Percentiles rank a stretch among this genome's conserved stretches.
Evolutionary conservation across 2,888 invertebrate species (phyloP).

Genomic region (Amiota communis): DNA sequence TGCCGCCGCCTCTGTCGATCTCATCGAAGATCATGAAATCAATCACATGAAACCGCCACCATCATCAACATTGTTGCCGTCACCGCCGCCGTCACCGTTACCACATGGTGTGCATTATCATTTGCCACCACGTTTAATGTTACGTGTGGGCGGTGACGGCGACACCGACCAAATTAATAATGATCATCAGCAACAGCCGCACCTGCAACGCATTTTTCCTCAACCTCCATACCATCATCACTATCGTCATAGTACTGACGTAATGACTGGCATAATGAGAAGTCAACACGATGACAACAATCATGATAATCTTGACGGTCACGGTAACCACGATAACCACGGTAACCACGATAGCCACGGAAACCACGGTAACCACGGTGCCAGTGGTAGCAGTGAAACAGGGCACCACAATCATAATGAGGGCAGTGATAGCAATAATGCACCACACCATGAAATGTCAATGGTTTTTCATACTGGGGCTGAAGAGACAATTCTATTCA

Average conservation of each 20-base stretch:
- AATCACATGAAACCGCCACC: too few relatives aligned
- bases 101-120: neutral
- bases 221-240: neutral
- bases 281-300: neutral
- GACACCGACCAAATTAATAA: neutral
- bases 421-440: neutral
- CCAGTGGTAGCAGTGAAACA: too few relatives aligned
- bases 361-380: too few relatives aligned
- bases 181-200: neutral
- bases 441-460: slow-evolving; percentile 1
- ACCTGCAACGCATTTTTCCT: neutral
- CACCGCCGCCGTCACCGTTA: too few relatives aligned
- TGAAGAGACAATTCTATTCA: slow-evolving; percentile 49
- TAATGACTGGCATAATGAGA: neutral
- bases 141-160: neutral
- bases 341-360: neutral
- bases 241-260: neutral
- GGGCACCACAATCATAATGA: too few relatives aligned
- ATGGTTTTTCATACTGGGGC: slow-evolving; percentile 42
- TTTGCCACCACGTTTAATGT: neutral
- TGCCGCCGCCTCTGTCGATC: too few relatives aligned
- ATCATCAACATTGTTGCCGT: too few relatives aligned
- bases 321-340: neutral
- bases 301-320: neutral
- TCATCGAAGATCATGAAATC: too few relatives aligned